Evolutionary conservation across 2,113 vertebrate genomes (phyloP).

Genomic region (Sprattus sprattus): DNA sequence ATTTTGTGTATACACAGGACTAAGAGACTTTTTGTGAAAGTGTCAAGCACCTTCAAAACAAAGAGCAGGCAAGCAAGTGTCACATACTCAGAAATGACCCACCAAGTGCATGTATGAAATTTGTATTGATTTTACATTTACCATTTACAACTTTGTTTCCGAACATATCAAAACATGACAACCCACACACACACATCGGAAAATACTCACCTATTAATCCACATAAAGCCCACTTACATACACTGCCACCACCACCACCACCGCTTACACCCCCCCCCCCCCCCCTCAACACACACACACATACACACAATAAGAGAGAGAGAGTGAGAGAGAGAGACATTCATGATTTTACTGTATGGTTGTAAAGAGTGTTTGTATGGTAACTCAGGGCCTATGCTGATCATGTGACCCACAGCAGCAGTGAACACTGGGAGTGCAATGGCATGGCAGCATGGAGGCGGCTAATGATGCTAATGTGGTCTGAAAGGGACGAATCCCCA

Average conservation of each 20-base stretch:
- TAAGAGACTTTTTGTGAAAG: not conserved
- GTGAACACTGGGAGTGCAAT: not conserved
- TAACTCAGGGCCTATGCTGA: not conserved
- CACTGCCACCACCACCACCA: too few species aligned
- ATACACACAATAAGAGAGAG: not conserved
- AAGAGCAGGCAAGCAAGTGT: too few species aligned
- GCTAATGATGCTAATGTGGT: not conserved
- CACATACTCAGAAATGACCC: not conserved
- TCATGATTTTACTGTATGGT: not conserved
- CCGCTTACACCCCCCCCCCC: too few species aligned
- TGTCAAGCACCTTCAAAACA: not conserved
- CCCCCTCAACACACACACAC: not conserved
- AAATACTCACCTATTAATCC: not conserved
- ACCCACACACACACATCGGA: not conserved
- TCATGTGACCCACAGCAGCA: not conserved
- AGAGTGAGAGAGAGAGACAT: not conserved
- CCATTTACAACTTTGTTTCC: too few species aligned
- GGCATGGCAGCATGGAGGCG: not conserved
- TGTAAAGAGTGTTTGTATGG: not conserved
- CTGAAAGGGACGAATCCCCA: not conserved
- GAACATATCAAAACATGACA: too few species aligned
- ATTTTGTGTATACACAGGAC: not conserved
- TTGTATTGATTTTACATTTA: too few species aligned
- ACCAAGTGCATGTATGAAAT: too few species aligned
- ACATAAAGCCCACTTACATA: not conserved